Conservation (phyloP, 2,797 vertebrate genomes). For the Anguilla marmorata region DNA sequence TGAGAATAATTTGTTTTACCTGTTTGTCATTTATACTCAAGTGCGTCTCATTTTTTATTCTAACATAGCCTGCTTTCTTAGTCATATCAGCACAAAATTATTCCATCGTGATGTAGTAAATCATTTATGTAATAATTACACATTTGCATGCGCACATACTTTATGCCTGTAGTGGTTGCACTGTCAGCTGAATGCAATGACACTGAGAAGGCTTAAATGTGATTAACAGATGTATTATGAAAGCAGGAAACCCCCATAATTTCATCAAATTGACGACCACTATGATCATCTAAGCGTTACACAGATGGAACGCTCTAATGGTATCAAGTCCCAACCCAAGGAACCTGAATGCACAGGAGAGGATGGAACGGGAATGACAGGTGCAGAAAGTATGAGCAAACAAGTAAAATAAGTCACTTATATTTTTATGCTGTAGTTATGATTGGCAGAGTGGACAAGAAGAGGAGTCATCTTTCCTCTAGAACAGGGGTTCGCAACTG, state of each 20-base stretch:
- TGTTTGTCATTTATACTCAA: neutral
- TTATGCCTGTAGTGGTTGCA: neutral
- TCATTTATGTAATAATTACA: neutral
- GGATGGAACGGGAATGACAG: neutral
- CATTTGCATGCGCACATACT: neutral
- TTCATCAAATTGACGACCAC: neutral
- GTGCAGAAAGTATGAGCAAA: neutral
- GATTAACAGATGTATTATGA: neutral
- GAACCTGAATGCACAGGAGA: neutral
- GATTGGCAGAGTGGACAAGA: neutral
- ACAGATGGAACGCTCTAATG: neutral
- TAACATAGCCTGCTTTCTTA: neutral
- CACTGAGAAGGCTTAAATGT: neutral
- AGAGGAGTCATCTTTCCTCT: neutral
- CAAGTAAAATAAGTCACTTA: neutral
- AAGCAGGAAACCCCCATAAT: neutral
- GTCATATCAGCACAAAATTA: neutral
- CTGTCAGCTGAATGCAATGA: neutral
- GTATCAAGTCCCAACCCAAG: neutral
- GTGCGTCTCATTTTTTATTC: neutral
- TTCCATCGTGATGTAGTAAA: neutral
- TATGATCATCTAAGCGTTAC: neutral
- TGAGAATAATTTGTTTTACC: neutral
- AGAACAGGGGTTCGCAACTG: too few relatives aligned
- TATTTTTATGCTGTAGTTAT: neutral